Conservation (phyloP, 2,797 vertebrate species). For the Paratrypauchen microcephalus region DNA sequence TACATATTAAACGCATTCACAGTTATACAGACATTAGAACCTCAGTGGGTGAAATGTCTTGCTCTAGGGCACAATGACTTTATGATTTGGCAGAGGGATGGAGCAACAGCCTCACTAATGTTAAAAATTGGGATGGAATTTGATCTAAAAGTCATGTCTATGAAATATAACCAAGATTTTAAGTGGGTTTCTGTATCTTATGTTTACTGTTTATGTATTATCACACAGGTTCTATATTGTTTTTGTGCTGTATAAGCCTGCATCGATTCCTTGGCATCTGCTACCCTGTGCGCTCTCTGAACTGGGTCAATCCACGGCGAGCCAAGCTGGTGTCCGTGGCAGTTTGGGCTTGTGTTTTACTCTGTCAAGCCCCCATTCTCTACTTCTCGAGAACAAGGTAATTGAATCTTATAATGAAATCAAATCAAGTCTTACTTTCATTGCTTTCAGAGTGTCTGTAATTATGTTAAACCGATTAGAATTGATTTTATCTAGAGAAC, state of each 20-base stretch:
- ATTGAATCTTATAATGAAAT: slow-evolving; percentile 13
- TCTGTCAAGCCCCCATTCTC: slow-evolving; percentile 87
- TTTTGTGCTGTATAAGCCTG: slow-evolving; percentile 93
- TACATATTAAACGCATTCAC: no score
- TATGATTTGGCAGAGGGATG: no score
- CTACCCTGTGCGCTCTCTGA: slow-evolving; percentile 84
- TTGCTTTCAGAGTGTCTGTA: slow-evolving; percentile 15
- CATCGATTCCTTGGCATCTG: slow-evolving; percentile 92
- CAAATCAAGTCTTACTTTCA: neutral
- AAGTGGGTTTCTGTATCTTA: neutral
- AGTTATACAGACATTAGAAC: no score
- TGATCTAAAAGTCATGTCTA: no score
- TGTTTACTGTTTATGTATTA: neutral
- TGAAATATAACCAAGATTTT: neutral
- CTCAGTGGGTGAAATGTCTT: no score
- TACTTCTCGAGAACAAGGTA: slow-evolving; percentile 87
- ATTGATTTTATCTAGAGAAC: slow-evolving; percentile 23
- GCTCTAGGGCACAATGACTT: no score
- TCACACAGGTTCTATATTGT: slow-evolving; percentile 82
- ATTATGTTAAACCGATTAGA: slow-evolving; percentile 21
- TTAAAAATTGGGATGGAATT: no score
- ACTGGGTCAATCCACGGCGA: slow-evolving; percentile 82
- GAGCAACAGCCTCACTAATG: neutral
- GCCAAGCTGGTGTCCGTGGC: slow-evolving; percentile 78
- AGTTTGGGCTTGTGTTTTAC: slow-evolving; percentile 83